Evolutionary conservation across 2,888 invertebrate species (phyloP), one percentile per base, ranked within the genome.

Genomic region (Erebia ligea): DNA sequence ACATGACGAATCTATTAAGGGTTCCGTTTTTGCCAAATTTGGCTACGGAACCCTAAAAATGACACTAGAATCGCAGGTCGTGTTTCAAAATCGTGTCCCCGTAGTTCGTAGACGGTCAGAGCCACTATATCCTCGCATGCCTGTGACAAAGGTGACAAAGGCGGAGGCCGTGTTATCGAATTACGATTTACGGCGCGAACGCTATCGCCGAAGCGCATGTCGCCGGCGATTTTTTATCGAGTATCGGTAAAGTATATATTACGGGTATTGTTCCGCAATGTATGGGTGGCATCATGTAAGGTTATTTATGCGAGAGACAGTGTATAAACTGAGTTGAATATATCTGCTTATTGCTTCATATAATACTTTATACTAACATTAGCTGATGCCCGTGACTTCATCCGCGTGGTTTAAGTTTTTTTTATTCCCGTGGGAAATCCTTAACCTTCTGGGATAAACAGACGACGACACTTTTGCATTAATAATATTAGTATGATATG

Each of bases 171-270:
- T 78, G 87, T 91, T 92, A 92, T 92, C 92, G 90, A 90, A 89
- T 92, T 90, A 86, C 91, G 90, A 79, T 90, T 90, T 91, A 91
- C 90, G 82, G 82, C 78, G 81, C 80, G 79, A 80, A 76, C 79
- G 81, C 82, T 89, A 89, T 89, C 88, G 81, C 79, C 83, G 86
- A 90, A 85, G 89, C 88, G 80, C 87, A 82, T 87, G 91, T 89
- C 84, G 82, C 79, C 66, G 77, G 77, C 75, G 75, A 78, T 84
- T 86, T 88, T 89, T 86, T 86, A 76, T 77, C 76, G 69, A 73
- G 48, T 48, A 62, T 66, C 62, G 73, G 70, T 77, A 76, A 78
- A 74, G 82, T 84, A 86, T 84, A 86, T 84, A 86, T 86, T 86
- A 84, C 84, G 50, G 54, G 67, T 57, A 68, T 70, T 74, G 69